Conservation (phyloP, 2,888 invertebrate species). For the Euspilapteryx auroguttella region DNA sequence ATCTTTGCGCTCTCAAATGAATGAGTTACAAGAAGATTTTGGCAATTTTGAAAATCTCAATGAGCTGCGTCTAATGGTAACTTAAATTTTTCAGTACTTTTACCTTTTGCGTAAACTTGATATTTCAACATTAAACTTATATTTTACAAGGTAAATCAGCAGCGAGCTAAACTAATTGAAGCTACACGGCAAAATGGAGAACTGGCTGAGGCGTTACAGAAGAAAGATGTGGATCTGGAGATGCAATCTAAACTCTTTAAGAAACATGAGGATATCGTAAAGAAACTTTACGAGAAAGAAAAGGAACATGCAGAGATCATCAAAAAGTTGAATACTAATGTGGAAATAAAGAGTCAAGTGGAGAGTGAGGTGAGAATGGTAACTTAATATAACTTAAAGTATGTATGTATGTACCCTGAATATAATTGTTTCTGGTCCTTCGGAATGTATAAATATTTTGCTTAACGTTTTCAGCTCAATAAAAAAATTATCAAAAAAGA, state of each 20-base stretch:
- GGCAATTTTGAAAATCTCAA: constrained; percentile 30
- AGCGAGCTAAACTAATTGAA: constrained; percentile 24
- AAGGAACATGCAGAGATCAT: constrained; percentile 19
- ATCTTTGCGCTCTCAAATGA: constrained; percentile 25
- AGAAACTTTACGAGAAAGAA: constrained; percentile 19
- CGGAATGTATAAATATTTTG: constrained; percentile 2
- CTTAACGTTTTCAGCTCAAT: constrained; percentile 18
- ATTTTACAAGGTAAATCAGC: constrained; percentile 31
- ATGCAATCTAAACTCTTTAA: too few relatives aligned
- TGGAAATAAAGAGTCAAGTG: constrained; percentile 26
- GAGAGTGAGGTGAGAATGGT: constrained; percentile 25
- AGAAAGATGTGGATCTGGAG: constrained; percentile 24
- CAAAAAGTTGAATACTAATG: constrained; percentile 25
- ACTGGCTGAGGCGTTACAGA: constrained; percentile 22
- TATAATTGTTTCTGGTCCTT: constrained; percentile 1
- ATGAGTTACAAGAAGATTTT: constrained; percentile 28
- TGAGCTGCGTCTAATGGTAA: constrained; percentile 30
- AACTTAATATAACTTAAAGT: neutral
- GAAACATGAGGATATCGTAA: constrained; percentile 14
- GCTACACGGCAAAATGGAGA: constrained; percentile 21
- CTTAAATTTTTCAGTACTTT: too few relatives aligned
- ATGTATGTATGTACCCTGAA: constrained; percentile 1
- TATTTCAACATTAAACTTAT: too few relatives aligned
- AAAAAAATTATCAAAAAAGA: constrained; percentile 29
- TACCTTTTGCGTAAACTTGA: too few relatives aligned